Base-by-base conservation (phyloP, 92 coral and sea anemone genomes). In the Epizoanthus scotinus region DNA sequence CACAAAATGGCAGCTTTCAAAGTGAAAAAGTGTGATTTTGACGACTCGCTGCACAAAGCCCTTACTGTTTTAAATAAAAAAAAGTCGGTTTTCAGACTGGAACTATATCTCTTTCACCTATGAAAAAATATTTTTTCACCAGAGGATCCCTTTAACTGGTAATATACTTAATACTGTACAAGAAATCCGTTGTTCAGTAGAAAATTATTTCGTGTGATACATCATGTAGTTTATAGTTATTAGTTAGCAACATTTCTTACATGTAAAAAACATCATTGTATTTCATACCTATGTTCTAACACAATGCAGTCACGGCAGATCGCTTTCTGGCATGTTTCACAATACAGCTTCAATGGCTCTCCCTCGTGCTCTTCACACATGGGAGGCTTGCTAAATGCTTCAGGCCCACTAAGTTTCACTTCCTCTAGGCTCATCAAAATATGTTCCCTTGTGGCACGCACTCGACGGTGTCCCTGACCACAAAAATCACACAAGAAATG, bases 231-330 rank as follows among this genome's bases (percentile, higher is more conserved):
- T 47, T 47, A 47, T 47, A 13, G 62, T 12, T 57, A 21, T 54
- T 34, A 34, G 40, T 34, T 34, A 34, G 40, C 6, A 6, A 5
- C 40, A 34, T 0, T 3, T 34, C 40, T 34, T 34, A 57, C 52
- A 47, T 47, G 14, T 19, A 57, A 6, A 57, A 57, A 6, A 57
- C 5, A 17, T 19, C n/a, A 21, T 19, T 3, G 17, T 57, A 57
- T 6, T 57, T 6, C 21, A 21, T 57, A 57, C 62, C 71, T 89
- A 70, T 91, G 94, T 69, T 91, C 84, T 3, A 88, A 52, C 9
- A 88, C 82, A 22, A 85, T 82, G 78, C 94, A 91, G 13, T 91
- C 91, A 19, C 94, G 67, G 50, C 94, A 91, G 10, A 86, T 84
- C 6, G 89, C 84, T 73, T 70, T 57, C 12, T 89, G 59, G 36